phyloP scores from a whole-genome alignment of 1,140 invertebrate genomes.

The Bombus pascuorum region DNA sequence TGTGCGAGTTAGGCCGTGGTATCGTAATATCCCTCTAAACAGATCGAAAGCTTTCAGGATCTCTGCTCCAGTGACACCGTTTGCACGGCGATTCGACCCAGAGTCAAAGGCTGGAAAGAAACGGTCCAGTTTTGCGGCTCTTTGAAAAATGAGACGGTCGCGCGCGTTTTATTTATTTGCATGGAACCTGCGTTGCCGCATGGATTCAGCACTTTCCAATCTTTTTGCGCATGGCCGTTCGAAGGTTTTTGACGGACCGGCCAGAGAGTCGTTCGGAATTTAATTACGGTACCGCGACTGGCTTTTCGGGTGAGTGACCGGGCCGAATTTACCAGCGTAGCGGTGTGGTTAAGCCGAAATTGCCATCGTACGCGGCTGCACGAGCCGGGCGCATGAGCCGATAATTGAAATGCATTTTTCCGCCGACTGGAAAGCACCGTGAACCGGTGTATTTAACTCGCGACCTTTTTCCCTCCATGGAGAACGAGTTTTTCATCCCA shows the following conservation, averaged over 20 bases:
- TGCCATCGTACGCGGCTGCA: conserved; percentile 38
- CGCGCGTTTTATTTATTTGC: neutral
- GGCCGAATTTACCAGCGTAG: conserved; percentile 58
- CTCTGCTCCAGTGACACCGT: neutral
- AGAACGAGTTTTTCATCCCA: conserved; percentile 31
- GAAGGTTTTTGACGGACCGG: conserved; percentile 62
- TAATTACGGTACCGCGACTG: conserved; percentile 62
- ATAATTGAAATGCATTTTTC: conserved; percentile 70
- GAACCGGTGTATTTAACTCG: conserved; percentile 55
- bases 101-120: neutral
- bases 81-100: neutral
- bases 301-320: conserved; percentile 65
- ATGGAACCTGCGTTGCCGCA: no score
- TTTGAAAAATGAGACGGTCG: neutral
- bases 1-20: neutral
- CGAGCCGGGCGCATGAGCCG: conserved; percentile 40
- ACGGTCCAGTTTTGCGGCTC: neutral
- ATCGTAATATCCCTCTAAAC: no score
- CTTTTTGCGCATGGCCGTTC: conserved; percentile 32
- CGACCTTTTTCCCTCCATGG: conserved; percentile 30
- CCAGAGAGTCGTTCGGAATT: conserved; percentile 65
- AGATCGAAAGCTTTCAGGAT: neutral
- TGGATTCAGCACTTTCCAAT: neutral
- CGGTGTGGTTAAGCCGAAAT: conserved; percentile 62
- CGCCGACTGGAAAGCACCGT: conserved; percentile 36